phyloP scores from a whole-genome alignment of 1,140 invertebrate species.

The Hermatobates lingyangjiaoensis region DNA sequence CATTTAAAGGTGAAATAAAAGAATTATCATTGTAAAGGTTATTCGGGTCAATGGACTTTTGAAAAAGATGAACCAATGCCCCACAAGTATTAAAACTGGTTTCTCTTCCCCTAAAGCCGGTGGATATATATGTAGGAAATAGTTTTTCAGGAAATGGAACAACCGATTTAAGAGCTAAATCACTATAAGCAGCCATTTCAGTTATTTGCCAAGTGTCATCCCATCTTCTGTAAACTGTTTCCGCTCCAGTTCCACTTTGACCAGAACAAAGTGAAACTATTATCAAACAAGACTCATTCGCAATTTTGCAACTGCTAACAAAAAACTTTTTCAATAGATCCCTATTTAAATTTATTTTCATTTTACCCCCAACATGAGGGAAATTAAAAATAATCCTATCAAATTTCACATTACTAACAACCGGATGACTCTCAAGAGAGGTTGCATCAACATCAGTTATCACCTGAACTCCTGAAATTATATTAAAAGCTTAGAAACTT shows the following conservation, averaged over 20 bases:
- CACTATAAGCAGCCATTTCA: conserved; percentile 33
- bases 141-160: conserved; percentile 24
- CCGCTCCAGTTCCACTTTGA: conserved; percentile 37
- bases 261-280: conserved; percentile 37
- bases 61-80: conserved; percentile 29
- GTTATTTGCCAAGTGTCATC: conserved; percentile 41
- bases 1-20: too few species aligned
- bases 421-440: conserved; percentile 21
- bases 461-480: conserved; percentile 29
- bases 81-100: conserved; percentile 31
- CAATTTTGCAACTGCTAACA: conserved; percentile 23
- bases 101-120: conserved; percentile 33
- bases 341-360: conserved; percentile 38
- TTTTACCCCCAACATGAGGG: conserved; percentile 42
- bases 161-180: conserved; percentile 28
- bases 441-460: conserved; percentile 32
- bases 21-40: not conserved
- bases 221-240: conserved; percentile 29
- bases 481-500: not conserved
- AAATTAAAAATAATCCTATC: conserved; percentile 40
- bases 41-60: conserved; percentile 17
- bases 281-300: conserved; percentile 25
- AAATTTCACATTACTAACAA: conserved; percentile 23
- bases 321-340: conserved; percentile 34
- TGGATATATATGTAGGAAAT: conserved; percentile 26